Evolutionary conservation across 2,797 vertebrate genomes (phyloP), one percentile per base, ranked within the genome.

Genomic region (Ctenopoma kingsleyae): DNA sequence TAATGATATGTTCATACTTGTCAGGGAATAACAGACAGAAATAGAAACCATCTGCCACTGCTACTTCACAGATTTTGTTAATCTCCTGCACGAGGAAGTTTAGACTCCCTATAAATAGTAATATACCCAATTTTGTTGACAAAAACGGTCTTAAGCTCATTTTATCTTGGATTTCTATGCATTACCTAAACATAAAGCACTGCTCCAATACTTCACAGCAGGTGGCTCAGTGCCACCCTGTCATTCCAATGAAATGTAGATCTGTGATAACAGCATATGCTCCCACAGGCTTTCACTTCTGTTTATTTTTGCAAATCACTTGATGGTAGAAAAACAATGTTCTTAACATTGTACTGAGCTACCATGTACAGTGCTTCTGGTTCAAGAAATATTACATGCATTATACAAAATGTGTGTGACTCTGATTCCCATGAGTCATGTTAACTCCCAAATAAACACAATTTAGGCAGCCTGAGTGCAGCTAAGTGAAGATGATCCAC

Each of bases 161-260:
- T 88, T 84, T 49, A 73, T 86, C 64, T 78, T 78, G 65, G 72
- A 83, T 83, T 77, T 83, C 60, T 82, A 71, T 87, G 74, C 65
- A 61, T 89, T 74, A 74, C 67, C 30, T 80, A 57, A 84, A 72
- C 67, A 64, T 71, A 71, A 85, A 78, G 46, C 61, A 48, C 66
- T 64, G 71, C 73, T 81, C 67, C 66, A 69, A 19, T 41, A 66
- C 77, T 80, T 70, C 15, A 62, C 79, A 87, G 81, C 84, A 83
- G 75, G 82, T 92, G 90, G 82, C 85, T 12, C 17, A 10, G 60
- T 59, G 87, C 85, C 85, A 81, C 67, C 60, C 70, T 90, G 86
- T 90, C 82, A 77, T 81, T 80, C 55, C 76, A 76, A 43, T 76
- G 77, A 86, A 88, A 87, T 85, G 86, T 80, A 86, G 85, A 91